phyloP scores from a whole-genome alignment of 1,140 invertebrate genomes.

The Coptotermes formosanus region DNA sequence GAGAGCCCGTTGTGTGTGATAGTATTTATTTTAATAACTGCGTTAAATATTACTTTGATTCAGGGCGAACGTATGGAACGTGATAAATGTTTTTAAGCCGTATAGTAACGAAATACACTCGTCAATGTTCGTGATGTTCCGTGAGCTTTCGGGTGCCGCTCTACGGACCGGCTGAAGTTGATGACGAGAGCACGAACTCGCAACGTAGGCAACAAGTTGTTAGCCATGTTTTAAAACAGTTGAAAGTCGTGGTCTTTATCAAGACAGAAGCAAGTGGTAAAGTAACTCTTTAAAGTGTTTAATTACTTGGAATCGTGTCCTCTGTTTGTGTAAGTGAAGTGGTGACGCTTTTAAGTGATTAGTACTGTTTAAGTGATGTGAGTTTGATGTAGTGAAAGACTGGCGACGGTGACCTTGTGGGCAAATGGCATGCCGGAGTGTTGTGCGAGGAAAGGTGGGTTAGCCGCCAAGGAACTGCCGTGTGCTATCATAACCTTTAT shows the following conservation, averaged over 20 bases:
- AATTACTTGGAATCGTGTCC: not conserved
- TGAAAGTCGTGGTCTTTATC: not conserved
- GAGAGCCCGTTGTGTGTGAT: too few species aligned
- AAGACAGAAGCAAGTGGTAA: not conserved
- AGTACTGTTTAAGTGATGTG: not conserved
- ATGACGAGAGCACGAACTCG: conserved; percentile 20
- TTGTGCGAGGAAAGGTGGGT: conserved; percentile 9
- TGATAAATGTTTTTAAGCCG: not conserved
- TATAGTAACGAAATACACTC: not conserved
- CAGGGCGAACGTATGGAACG: too few species aligned
- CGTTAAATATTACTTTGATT: too few species aligned
- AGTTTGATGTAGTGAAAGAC: not conserved
- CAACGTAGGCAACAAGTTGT: conserved; percentile 29
- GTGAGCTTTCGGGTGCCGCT: conserved; percentile 16
- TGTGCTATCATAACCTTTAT: not conserved
- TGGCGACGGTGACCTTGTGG: conserved; percentile 17
- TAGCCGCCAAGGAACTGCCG: not conserved
- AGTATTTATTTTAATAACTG: too few species aligned
- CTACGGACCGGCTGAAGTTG: conserved; percentile 20
- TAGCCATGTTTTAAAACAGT: conserved; percentile 30
- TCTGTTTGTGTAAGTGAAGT: conserved; percentile 18
- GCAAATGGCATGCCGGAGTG: not conserved
- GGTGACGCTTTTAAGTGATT: not conserved
- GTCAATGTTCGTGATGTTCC: not conserved
- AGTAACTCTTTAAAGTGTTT: not conserved